Base-by-base conservation (phyloP, 2,797 vertebrate genomes). In the Lutjanus campechanus region DNA sequence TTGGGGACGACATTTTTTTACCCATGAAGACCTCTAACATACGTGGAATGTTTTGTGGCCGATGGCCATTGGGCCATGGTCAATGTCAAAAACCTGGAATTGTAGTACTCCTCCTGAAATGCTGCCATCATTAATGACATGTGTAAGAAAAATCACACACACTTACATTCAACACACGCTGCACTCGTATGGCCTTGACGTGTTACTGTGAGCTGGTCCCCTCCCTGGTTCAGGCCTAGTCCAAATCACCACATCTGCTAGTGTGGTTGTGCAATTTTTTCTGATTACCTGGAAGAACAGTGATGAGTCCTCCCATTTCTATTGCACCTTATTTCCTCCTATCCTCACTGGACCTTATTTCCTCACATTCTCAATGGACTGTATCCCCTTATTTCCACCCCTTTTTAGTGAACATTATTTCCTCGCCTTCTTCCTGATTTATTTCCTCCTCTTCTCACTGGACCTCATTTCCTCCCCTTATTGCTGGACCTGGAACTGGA, bases 211-310 rank as follows among this genome's bases (percentile, higher is more conserved):
- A 73, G 54, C 61, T 20, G 41, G 59, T 50, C 40, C 53, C 40
- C 51, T 67, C 75, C 62, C 20, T 68, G 22, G 46, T 75, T 55
- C 25, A 67, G 36, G 29, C 63, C 0, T 9, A 36, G 46, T 82
- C 76, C 70, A 79, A 68, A 74, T 82, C 76, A 19, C 36, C 59
- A 63, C 78, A 85, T 81, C 87, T 72, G 69, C 72, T 77, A 7
- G 58, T 77, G 76, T 56, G 67, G 56, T 82, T 79, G 76, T 69
- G 19, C 11, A 25, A 17, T 59, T 4, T 54, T 36, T 41, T 70
- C 58, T 43, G 4, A 60, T 70, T 67, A 82, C 73, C 69, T 71
- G 51, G 5, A 79, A 59, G 68, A 72, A 20, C 22, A 78, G 13
- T 66, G 19, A 71, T 59, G 40, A 73, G 58, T 66, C 76, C 43